phyloP scores from a whole-genome alignment of 2,113 vertebrate species.

The Stomatorhinus ivindoensis region DNA sequence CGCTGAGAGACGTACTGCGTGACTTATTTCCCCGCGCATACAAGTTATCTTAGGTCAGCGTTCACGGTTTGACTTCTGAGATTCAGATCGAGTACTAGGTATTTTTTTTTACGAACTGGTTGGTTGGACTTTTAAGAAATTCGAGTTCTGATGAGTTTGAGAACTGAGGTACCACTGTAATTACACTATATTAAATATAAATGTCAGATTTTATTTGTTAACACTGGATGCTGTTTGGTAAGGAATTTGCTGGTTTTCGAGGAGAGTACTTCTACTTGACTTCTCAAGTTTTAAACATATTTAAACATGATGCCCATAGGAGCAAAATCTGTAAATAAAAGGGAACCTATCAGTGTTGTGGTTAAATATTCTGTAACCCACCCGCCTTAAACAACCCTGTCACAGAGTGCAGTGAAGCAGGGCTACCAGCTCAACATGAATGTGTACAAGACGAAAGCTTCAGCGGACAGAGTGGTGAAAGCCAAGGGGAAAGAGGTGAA shows the following conservation, averaged over 20 bases:
- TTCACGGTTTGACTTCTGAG: too few species aligned
- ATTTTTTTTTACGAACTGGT: too few species aligned
- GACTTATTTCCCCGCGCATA: too few species aligned
- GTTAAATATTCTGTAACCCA: background rate
- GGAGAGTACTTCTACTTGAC: background rate
- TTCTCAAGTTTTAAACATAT: background rate
- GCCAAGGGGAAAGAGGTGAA: constrained; percentile 55
- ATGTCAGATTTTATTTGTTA: background rate
- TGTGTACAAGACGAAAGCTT: constrained; percentile 67
- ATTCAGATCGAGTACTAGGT: too few species aligned
- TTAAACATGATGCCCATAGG: background rate
- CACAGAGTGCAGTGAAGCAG: constrained; percentile 82
- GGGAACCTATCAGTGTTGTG: background rate
- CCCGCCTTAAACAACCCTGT: background rate
- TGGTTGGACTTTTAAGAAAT: too few species aligned
- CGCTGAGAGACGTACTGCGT: too few species aligned
- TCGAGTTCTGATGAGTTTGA: too few species aligned
- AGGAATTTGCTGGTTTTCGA: background rate
- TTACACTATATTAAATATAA: background rate
- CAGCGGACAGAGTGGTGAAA: constrained; percentile 51
- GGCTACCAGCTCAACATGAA: constrained; percentile 87
- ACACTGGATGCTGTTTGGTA: background rate
- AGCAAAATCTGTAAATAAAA: too few species aligned
- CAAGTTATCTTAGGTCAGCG: too few species aligned
- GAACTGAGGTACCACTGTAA: too few species aligned